These are phyloP conservation scores for Pyrochroa serraticornis DNA, from an alignment of 2,888 invertebrate species.

Conservation along the genomic window DNA sequence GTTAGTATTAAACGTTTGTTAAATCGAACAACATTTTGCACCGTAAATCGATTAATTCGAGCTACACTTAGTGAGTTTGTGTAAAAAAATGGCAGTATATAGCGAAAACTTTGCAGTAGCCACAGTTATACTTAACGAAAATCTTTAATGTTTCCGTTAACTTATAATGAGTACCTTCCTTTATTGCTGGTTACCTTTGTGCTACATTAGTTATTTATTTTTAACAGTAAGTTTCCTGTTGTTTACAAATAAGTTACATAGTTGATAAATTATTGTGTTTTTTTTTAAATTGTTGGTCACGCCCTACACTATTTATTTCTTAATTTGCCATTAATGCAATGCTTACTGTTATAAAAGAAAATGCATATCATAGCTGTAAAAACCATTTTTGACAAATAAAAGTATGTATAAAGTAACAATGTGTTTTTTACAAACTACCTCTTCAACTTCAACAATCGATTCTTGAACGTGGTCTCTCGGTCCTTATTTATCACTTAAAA, in stretches of 20 bases:
- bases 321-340: conserved; percentile 59
- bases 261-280: conserved; percentile 2
- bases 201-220: conserved; percentile 22
- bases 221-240: conserved; percentile 6
- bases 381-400: conserved; percentile 84
- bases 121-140: not conserved
- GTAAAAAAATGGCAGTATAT: conserved; percentile 12
- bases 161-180: conserved; percentile 13
- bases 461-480: too few relatives aligned
- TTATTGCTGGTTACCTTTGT: conserved; percentile 27
- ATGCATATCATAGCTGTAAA: conserved; percentile 94
- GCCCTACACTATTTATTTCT: conserved; percentile 25
- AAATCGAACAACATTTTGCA: conserved; percentile 1
- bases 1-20: conserved; percentile 6
- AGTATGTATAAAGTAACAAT: conserved; percentile 48
- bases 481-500: too few relatives aligned
- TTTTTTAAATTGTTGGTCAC: conserved; percentile 16
- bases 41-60: not conserved
- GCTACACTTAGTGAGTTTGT: conserved; percentile 6
- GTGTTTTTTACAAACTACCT: not conserved
- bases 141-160: conserved; percentile 4
- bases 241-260: conserved; percentile 7
- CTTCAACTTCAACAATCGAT: too few relatives aligned
- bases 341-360: conserved; percentile 71
- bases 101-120: conserved; percentile 15